phyloP scores from a whole-genome alignment of 2,113 vertebrate species.

The Cyanoderma ruficeps region DNA sequence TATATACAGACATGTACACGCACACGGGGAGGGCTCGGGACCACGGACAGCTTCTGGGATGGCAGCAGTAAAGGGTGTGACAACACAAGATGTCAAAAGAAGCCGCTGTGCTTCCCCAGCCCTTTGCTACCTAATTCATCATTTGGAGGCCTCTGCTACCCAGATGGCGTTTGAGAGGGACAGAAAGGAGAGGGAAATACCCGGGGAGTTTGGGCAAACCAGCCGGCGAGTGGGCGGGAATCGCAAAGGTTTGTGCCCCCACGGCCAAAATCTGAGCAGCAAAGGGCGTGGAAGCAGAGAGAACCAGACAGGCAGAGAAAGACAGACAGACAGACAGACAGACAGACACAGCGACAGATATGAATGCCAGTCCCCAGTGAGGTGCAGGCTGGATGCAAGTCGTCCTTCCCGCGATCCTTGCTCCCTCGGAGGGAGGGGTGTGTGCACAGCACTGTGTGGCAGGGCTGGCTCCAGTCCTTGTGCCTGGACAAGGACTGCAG shows the following conservation, averaged over 20 bases:
- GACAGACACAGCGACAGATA: slow-evolving; percentile 40
- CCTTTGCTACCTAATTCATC: slow-evolving; percentile 44
- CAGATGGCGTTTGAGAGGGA: neutral
- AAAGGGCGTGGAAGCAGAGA: slow-evolving; percentile 67
- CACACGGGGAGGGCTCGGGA: slow-evolving; percentile 42
- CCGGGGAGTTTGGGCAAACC: neutral
- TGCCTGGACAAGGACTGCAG: neutral
- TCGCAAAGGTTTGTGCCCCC: neutral
- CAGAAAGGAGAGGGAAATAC: neutral
- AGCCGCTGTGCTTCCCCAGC: slow-evolving; percentile 60
- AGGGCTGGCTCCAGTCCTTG: neutral
- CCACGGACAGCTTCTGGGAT: slow-evolving; percentile 37
- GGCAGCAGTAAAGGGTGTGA: slow-evolving; percentile 30
- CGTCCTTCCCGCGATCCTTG: slow-evolving; percentile 69
- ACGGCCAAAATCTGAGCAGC: slow-evolving; percentile 53
- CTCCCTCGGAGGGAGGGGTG: slow-evolving; percentile 17
- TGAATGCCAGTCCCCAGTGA: slow-evolving; percentile 51
- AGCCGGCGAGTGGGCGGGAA: neutral
- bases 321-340: slow-evolving; percentile 27
- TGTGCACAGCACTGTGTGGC: neutral
- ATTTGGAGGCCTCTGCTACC: slow-evolving; percentile 58
- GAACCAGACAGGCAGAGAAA: slow-evolving; percentile 52
- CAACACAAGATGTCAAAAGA: slow-evolving; percentile 59
- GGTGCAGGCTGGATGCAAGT: slow-evolving; percentile 60
- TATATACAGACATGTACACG: slow-evolving; percentile 31